Evolutionary conservation across 2,888 invertebrate species (phyloP).

Genomic region (Molorchus minor): DNA sequence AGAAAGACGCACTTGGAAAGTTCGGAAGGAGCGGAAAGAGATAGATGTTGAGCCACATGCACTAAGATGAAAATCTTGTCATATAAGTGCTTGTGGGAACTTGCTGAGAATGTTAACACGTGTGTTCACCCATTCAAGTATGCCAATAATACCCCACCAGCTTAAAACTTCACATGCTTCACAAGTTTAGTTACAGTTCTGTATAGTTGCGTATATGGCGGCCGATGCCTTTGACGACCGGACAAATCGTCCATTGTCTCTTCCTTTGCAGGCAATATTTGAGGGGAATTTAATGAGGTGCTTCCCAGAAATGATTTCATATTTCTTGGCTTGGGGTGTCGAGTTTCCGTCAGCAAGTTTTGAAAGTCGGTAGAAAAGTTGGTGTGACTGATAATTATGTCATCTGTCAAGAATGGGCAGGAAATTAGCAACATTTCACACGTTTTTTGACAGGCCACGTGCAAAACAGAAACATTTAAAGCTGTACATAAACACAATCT

Average conservation of each 20-base stretch:
- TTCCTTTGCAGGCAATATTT: background rate
- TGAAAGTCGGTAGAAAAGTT: too few relatives aligned
- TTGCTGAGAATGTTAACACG: constrained; percentile 60
- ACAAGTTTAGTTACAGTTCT: constrained; percentile 26
- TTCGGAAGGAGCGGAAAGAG: constrained; percentile 14
- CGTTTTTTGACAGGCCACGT: too few relatives aligned
- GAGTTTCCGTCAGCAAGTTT: background rate
- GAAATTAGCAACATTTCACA: too few relatives aligned
- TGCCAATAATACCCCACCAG: constrained; percentile 27
- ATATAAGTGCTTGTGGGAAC: constrained; percentile 60
- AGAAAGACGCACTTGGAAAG: constrained; percentile 11
- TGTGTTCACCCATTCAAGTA: constrained; percentile 53
- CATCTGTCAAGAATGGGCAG: too few relatives aligned
- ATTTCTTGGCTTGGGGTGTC: background rate
- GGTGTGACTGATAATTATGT: too few relatives aligned
- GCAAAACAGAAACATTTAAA: too few relatives aligned
- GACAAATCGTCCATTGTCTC: constrained; percentile 8
- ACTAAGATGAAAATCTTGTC: constrained; percentile 62
- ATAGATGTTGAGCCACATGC: constrained; percentile 44
- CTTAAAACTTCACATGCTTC: constrained; percentile 21
- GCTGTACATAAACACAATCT: too few relatives aligned
- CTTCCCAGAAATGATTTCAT: background rate
- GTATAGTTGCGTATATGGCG: constrained; percentile 6
- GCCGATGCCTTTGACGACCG: constrained; percentile 3
- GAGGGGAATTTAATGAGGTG: background rate